Evolutionary conservation across 2,113 vertebrate species (phyloP), one percentile per base, ranked within the genome.

Genomic region (Indicator maculatus): DNA sequence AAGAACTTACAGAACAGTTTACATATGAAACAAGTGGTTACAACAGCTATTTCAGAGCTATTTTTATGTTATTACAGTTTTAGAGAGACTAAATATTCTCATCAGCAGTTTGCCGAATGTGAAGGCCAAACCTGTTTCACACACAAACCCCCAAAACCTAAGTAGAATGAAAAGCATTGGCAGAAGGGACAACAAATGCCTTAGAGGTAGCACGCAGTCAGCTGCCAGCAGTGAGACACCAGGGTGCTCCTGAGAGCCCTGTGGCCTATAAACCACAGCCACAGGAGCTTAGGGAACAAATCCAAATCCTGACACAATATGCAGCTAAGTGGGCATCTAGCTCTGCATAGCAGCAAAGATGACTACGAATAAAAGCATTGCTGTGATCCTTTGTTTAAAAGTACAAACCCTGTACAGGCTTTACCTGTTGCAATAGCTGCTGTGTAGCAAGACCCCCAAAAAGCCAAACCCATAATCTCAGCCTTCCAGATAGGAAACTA

Each of bases 261-360:
- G 0, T 3, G 1, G 9, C 3, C 0, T 26, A 16, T 50, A 50
- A 80, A 72, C 24, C n/a, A 45, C 60, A 59, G n/a, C 36, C 86
- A 52, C 66, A 23, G 64, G 73, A 61, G 20, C 45, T 45, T n/a
- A 15, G 65, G 33, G 47, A 79, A 52, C 21, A 80, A 33, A 61
- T 66, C n/a, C 41, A 76, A 45, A 20, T 61, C 44, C 26, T 81
- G 70, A 23, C 36, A 28, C 0, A 1, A 20, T 53, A 15, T n/a
- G 38, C 39, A 85, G 23, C 23, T 23, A 52, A 26, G 23, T 52
- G 50, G 50, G 23, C 50, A 52, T 24, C 50, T 52, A 23, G 50
- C 50, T 52, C 50, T 52, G 50, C 50, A 52, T 23, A 26, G 41
- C 41, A 44, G 41, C 41, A 52, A 52, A 52, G 50, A 52, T 52